phyloP scores from a whole-genome alignment of 2,888 invertebrate species.

The Belgica antarctica region DNA sequence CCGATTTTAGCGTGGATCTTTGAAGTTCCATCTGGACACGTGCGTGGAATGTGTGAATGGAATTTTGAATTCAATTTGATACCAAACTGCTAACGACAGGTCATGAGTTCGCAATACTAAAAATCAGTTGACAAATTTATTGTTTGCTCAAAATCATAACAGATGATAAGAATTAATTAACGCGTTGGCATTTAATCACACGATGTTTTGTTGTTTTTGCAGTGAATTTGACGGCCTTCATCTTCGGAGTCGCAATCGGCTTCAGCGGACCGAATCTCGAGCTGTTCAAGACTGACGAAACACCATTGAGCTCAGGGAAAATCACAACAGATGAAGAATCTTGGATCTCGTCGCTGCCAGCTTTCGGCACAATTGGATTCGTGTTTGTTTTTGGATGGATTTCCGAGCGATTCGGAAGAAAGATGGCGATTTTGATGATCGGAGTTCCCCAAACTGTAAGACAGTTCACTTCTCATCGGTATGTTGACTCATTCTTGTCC shows the following conservation, averaged over 20 bases:
- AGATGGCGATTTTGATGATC: constrained; percentile 30
- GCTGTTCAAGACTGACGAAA: constrained; percentile 24
- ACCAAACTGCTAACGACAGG: background rate
- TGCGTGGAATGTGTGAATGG: too few species aligned
- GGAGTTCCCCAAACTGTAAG: constrained; percentile 37
- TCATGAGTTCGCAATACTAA: too few species aligned
- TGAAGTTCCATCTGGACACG: too few species aligned
- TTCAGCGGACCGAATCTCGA: constrained; percentile 32
- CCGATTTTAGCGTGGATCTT: too few species aligned
- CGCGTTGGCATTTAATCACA: too few species aligned
- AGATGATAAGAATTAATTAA: too few species aligned
- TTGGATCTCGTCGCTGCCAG: constrained; percentile 27
- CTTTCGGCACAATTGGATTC: constrained; percentile 29
- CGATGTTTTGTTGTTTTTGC: too few species aligned
- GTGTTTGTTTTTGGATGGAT: constrained; percentile 28
- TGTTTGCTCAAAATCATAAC: too few species aligned
- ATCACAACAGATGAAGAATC: constrained; percentile 35
- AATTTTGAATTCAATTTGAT: background rate
- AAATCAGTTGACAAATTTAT: too few species aligned
- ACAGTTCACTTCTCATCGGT: background rate
- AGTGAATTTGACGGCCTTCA: constrained; percentile 39
- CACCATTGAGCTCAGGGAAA: constrained; percentile 19
- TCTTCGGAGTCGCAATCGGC: constrained; percentile 37
- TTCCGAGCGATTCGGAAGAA: constrained; percentile 37
- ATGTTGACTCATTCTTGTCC: too few species aligned